Evolutionary conservation across 2,113 vertebrate genomes (phyloP), one percentile per base, ranked within the genome.

Genomic region (Etheostoma cragini): DNA sequence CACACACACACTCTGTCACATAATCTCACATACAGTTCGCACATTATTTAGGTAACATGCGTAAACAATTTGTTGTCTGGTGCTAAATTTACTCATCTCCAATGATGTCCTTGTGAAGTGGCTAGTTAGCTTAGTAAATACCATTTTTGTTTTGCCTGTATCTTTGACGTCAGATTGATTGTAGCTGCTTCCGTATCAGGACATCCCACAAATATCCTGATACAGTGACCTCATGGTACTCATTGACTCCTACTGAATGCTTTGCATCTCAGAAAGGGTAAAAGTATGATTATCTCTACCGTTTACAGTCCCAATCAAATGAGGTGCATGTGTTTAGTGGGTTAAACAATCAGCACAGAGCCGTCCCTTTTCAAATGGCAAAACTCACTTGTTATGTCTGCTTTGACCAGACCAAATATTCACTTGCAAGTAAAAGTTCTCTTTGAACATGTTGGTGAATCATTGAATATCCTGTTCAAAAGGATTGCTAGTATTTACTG

Each of bases 161-260:
- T 35, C 6, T 4, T 35, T 67, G 22, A 46, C 52, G 16, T 8
- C 26, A 49, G 21, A 45, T 63, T 5, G 10, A 42, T 50, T 24
- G 38, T 24, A 80, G n/a, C 53, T 62, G 62, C 45, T 71, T 56
- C 8, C 10, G n/a, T 54, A 47, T 30, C 42, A 50, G 19, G 19
- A 56, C 21, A 56, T 64, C 8, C 22, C 22, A 57, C 30, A 63
- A 42, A 46, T 2, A 49, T 53, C 42, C 45, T 30, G n/a, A 65
- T 17, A 17, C 35, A 19, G 68, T 52, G 75, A 73, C 80, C 63
- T 71, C 33, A 54, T 61, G 46, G 52, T 65, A 16, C 75, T 86
- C 69, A 75, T 84, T 90, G 71, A 88, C 64, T 50, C n/a, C 16
- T 50, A 10, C 49, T 69, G 63, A 84, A 60, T 49, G 22, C 24